phyloP scores from a whole-genome alignment of 2,888 invertebrate genomes.

The Drosophila lutescens region DNA sequence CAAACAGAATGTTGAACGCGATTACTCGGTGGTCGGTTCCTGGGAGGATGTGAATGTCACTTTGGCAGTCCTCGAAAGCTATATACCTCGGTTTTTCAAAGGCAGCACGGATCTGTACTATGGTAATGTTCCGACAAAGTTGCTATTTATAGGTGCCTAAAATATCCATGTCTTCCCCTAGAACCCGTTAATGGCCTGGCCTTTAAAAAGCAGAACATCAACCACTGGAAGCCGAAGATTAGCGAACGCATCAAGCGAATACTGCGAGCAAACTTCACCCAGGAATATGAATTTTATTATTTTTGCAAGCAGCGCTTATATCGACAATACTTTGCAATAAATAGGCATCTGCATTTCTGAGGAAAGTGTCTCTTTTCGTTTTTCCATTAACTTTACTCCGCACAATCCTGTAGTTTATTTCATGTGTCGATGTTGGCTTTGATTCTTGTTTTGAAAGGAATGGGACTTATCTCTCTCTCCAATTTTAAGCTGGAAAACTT shows the following conservation, averaged over 20 bases:
- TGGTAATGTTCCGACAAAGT: constrained; percentile 85
- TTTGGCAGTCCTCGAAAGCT: constrained; percentile 91
- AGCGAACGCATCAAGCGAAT: constrained; percentile 84
- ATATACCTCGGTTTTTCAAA: constrained; percentile 90
- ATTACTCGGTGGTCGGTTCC: constrained; percentile 94
- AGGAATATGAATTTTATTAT: constrained; percentile 94
- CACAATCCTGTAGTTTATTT: constrained; percentile 1
- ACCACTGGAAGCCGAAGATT: constrained; percentile 71
- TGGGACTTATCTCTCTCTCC: constrained; percentile 21
- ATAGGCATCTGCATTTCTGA: constrained; percentile 40
- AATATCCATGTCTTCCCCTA: constrained; percentile 6
- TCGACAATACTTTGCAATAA: constrained; percentile 88
- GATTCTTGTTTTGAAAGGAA: constrained; percentile 1
- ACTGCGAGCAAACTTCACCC: constrained; percentile 91
- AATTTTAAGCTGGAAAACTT: constrained; percentile 65
- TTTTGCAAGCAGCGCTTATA: constrained; percentile 93
- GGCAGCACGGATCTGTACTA: constrained; percentile 90
- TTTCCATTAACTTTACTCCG: constrained; percentile 45
- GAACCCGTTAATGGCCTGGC: constrained; percentile 45
- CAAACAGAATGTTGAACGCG: constrained; percentile 91
- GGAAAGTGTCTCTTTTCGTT: not conserved
- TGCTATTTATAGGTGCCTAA: not conserved
- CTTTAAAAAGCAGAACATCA: constrained; percentile 52
- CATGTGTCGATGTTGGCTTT: not conserved
- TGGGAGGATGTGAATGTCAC: constrained; percentile 93